These are phyloP conservation scores for Sapayoa aenigma DNA, from an alignment of 2,113 vertebrate species.

Conservation along the genomic window DNA sequence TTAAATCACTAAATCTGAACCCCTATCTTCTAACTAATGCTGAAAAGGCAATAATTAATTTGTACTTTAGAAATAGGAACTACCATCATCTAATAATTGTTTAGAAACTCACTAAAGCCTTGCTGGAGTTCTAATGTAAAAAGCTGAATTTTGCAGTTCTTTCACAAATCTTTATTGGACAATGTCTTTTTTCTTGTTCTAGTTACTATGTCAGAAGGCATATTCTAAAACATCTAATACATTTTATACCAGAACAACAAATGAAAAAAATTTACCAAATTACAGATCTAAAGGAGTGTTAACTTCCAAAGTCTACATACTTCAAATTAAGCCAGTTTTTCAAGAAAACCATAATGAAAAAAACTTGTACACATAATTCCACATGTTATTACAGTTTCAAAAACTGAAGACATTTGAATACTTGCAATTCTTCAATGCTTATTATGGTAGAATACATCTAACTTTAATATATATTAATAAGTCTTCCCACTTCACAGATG, in stretches of 20 bases:
- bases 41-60: neutral
- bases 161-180: neutral
- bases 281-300: neutral
- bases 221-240: neutral
- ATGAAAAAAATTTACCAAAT: neutral
- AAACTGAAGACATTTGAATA: slow-evolving; percentile 3
- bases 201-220: neutral
- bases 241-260: neutral
- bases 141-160: neutral
- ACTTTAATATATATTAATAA: slow-evolving; percentile 56
- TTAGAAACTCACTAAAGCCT: neutral
- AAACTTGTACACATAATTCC: neutral
- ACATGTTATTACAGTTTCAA: neutral
- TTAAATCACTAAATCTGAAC: neutral
- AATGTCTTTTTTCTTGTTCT: neutral
- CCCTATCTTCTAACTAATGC: neutral
- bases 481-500: slow-evolving; percentile 61
- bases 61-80: neutral
- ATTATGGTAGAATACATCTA: neutral
- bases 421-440: neutral
- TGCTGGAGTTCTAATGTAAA: neutral
- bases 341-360: neutral
- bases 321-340: slow-evolving; percentile 21
- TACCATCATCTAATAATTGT: neutral
- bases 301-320: neutral